Percentiles rank a stretch among this genome's conserved stretches.
Conservation (phyloP, 2,888 invertebrate species). For the Anoplius nigerrimus region DNA sequence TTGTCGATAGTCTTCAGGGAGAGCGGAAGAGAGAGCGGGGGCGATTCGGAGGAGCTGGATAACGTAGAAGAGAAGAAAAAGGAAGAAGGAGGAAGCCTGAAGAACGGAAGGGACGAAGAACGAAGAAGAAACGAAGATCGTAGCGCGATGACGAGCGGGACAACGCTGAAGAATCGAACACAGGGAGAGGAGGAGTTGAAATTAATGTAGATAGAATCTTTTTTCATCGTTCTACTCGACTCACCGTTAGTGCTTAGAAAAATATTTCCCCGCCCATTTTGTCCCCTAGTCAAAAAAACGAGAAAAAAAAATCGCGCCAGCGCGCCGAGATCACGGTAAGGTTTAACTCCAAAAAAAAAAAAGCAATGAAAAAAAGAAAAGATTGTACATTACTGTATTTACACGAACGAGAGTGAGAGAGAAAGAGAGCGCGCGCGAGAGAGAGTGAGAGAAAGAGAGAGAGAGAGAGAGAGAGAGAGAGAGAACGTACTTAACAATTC, state of each 20-base stretch:
- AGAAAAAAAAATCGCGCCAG: slow-evolving; percentile 22
- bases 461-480: slow-evolving; percentile 7
- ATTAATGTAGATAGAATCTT: slow-evolving; percentile 48
- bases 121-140: slow-evolving; percentile 40
- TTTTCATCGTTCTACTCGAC: slow-evolving; percentile 45
- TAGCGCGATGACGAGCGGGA: not conserved
- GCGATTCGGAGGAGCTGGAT: too few species aligned
- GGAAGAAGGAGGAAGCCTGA: slow-evolving; percentile 10
- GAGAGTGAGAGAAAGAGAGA: slow-evolving; percentile 1
- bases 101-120: slow-evolving; percentile 18
- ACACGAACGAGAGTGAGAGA: slow-evolving; percentile 48
- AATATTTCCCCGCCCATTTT: slow-evolving; percentile 20
- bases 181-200: slow-evolving; percentile 20
- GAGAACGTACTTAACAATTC: slow-evolving; percentile 40
- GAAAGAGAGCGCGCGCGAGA: slow-evolving; percentile 7
- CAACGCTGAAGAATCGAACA: too few species aligned
- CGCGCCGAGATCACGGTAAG: slow-evolving; percentile 65
- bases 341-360: slow-evolving; percentile 68
- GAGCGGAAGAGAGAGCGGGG: not conserved
- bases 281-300: too few species aligned
- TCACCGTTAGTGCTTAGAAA: slow-evolving; percentile 43
- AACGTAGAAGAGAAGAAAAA: slow-evolving; percentile 9
- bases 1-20: not conserved
- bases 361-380: too few species aligned
- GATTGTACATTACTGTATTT: slow-evolving; percentile 72